Conservation (phyloP, 1,140 invertebrate genomes). For the Rhagoletis zephyria region DNA sequence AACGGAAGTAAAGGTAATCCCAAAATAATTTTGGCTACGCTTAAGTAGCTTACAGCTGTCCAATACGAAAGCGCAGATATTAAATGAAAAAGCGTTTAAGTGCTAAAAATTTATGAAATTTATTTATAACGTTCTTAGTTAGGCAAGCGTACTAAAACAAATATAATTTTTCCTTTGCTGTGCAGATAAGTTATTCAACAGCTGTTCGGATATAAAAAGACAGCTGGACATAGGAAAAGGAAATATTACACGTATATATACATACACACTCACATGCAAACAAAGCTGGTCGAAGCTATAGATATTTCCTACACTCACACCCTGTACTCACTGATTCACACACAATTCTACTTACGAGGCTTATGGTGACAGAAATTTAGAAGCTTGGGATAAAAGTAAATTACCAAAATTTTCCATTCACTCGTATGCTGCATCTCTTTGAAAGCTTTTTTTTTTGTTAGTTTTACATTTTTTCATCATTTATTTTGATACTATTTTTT, state of each 20-base stretch:
- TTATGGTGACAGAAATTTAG: no score
- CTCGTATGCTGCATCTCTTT: not conserved
- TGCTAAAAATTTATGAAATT: constrained; percentile 52
- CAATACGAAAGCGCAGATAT: not conserved
- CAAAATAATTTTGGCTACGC: not conserved
- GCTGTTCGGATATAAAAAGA: not conserved
- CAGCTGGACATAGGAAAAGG: constrained; percentile 21
- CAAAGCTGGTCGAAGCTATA: no score
- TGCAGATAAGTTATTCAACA: not conserved
- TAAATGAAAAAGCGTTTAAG: constrained; percentile 30
- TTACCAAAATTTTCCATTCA: no score
- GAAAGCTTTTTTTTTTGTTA: no score
- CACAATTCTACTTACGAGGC: no score
- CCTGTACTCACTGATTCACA: no score
- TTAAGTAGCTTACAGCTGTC: not conserved
- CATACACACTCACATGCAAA: no score
- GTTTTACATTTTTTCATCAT: not conserved
- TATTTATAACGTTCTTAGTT: not conserved
- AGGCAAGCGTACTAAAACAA: not conserved
- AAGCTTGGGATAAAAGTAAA: no score
- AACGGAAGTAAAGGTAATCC: not conserved
- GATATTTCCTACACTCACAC: no score
- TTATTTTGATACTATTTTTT: not conserved
- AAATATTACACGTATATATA: no score
- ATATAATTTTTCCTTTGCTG: not conserved